Conservation (phyloP, 2,888 invertebrate genomes). For the Cantharis nigra region DNA sequence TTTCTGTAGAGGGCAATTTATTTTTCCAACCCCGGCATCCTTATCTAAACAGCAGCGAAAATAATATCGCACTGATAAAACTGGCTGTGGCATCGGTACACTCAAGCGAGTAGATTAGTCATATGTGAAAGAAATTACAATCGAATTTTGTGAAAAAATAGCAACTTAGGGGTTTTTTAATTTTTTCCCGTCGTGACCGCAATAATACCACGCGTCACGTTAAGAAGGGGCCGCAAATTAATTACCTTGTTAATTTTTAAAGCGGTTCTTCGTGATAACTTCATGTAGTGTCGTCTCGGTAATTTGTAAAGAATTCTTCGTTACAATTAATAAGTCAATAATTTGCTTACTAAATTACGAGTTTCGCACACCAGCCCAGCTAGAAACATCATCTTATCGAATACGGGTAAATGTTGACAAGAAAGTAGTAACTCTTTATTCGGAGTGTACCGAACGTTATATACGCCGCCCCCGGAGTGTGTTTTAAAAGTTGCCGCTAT, state of each 20-base stretch:
- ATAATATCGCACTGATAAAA: slow-evolving; percentile 58
- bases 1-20: slow-evolving; percentile 59
- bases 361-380: neutral
- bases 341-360: neutral
- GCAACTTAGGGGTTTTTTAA: neutral
- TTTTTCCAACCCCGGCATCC: slow-evolving; percentile 56
- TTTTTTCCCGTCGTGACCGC: neutral
- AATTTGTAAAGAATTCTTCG: neutral
- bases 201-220: neutral
- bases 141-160: neutral
- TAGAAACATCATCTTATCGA: slow-evolving; percentile 28
- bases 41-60: slow-evolving; percentile 60
- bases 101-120: slow-evolving; percentile 46
- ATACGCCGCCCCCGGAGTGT: slow-evolving; percentile 55
- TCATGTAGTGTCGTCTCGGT: neutral
- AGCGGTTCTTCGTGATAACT: neutral
- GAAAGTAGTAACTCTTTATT: slow-evolving; percentile 37
- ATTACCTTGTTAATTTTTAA: neutral
- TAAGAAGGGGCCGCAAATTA: neutral
- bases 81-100: slow-evolving; percentile 53
- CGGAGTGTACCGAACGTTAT: slow-evolving; percentile 54
- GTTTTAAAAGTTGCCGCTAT: slow-evolving; percentile 58
- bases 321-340: neutral
- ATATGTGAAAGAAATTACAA: slow-evolving; percentile 42
- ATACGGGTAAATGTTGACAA: slow-evolving; percentile 31